Evolutionary conservation across 2,797 vertebrate species (phyloP).

Genomic region (Chelon labrosus): DNA sequence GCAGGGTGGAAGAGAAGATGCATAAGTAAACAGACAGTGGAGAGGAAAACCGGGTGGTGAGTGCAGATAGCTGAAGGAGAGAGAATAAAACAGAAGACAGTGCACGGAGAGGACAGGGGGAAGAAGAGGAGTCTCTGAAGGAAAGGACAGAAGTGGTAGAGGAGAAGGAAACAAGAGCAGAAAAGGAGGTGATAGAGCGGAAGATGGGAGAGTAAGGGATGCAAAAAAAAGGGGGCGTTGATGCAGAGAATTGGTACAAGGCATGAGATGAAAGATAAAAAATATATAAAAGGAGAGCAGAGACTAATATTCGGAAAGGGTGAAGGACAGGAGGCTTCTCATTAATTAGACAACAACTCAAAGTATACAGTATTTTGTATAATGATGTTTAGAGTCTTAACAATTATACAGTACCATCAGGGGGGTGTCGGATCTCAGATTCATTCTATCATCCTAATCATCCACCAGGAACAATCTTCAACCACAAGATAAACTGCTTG

Average conservation of each 20-base stretch:
- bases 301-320: not conserved
- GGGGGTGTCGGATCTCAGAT: not conserved
- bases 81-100: not conserved
- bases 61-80: slow-evolving; percentile 10
- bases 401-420: not conserved
- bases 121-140: not conserved
- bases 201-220: not conserved
- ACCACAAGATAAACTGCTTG: too few relatives aligned
- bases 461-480: not conserved
- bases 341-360: slow-evolving; percentile 39
- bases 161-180: not conserved
- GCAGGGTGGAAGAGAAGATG: slow-evolving; percentile 30
- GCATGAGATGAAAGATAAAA: not conserved
- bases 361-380: not conserved
- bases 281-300: not conserved
- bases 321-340: slow-evolving; percentile 11
- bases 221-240: not conserved
- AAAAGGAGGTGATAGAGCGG: slow-evolving; percentile 2
- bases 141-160: slow-evolving; percentile 7
- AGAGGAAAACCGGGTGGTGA: slow-evolving; percentile 20
- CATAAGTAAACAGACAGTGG: slow-evolving; percentile 45
- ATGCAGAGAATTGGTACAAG: slow-evolving; percentile 2
- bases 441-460: not conserved
- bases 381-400: not conserved
- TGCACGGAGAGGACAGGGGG: slow-evolving; percentile 5